Base-by-base conservation (phyloP, 2,113 vertebrate genomes). In the Rynchops niger region DNA sequence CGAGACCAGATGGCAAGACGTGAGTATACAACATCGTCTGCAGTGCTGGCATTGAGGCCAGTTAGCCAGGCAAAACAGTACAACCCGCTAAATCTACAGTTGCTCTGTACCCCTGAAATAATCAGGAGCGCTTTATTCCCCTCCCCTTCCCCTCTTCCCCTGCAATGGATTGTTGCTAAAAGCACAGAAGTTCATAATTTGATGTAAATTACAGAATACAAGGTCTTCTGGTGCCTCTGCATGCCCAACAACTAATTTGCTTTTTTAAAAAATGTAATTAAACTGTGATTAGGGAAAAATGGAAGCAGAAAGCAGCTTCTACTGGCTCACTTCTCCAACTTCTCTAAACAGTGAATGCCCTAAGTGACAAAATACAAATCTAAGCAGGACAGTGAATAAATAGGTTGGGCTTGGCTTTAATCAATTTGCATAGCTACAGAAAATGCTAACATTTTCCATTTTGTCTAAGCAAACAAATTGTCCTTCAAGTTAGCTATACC, bases 1-100 rank as follows among this genome's bases (percentile, higher is more conserved):
- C 2, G 99, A 99, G 42, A 98, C 98, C 97, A 99, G 99, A 92
- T 99, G 99, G 99, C 99, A 99, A 97, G 99, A 99, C 9, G 99
- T 99, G 96, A 99, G 99, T 99, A 55, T 38, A 11, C 13, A 15
- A 6, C 61, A 25, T 50, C 10, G 9, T 49, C 62, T 81, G 53
- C 55, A 47, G 0, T 52, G 56, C 36, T 93, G 45, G 9, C 43
- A 6, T 20, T 32, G 80, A 47, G 32, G 61, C 61, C 61, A 36
- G 7, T 34, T 17, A 69, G n/a, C 40, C 30, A 20, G 43, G 66
- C 74, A 77, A 38, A 88, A 53, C 16, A 72, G 36, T 16, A 43
- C n/a, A 90, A 10, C 58, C 22, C 77, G 55, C 38, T 84, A 63
- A 70, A 81, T 49, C 29, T 45, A 7, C 19, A 27, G 45, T 66